Base-by-base conservation (phyloP, 2,797 vertebrate genomes). In the Dermochelys coriacea region DNA sequence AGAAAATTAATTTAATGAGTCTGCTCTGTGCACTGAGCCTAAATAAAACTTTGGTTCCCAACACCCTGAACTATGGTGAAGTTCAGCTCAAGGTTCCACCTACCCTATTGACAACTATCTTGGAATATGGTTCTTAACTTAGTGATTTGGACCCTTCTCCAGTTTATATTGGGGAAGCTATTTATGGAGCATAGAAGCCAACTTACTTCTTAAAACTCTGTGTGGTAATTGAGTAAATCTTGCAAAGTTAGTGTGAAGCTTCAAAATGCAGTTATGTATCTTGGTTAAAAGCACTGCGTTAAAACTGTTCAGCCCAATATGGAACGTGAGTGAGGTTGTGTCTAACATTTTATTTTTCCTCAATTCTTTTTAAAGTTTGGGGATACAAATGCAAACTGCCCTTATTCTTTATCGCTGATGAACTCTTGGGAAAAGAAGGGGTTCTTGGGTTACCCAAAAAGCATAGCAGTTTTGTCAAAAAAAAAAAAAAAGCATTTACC, bases 191-290 rank as follows among this genome's bases (percentile, higher is more conserved):
- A 4, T 8, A 47, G 29, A 37, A 84, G 21, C 4, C 31, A 57
- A 37, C 71, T 8, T 0, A 1, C 29, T 47, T 41, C 49, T 21
- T 34, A 27, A n/a, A 6, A 0, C 45, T 96, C 47, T 41, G 31
- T 1, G 1, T 50, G n/a, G 49, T 71, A 51, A 52, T 12, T 34
- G 1, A 54, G 12, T 25, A 50, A 15, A 15, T 85, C 23, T 80
- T 78, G 4, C 5, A 45, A 23, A 2, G 31, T 50, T 77, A 0
- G 19, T 31, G 6, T 27, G 64, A 31, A 78, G 5, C 0, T 68
- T 34, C 50, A 54, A 95, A 87, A 82, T 29, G 0, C 8, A 50
- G 8, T 87, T 88, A 34, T 37, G n/a, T n/a, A 11, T 68, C n/a
- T 68, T 37, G n/a, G 64, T 37, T 45, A 29, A 93, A 94, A 74